Evolutionary conservation across 2,797 vertebrate genomes (phyloP).

Genomic region (Xiphophorus birchmanni): DNA sequence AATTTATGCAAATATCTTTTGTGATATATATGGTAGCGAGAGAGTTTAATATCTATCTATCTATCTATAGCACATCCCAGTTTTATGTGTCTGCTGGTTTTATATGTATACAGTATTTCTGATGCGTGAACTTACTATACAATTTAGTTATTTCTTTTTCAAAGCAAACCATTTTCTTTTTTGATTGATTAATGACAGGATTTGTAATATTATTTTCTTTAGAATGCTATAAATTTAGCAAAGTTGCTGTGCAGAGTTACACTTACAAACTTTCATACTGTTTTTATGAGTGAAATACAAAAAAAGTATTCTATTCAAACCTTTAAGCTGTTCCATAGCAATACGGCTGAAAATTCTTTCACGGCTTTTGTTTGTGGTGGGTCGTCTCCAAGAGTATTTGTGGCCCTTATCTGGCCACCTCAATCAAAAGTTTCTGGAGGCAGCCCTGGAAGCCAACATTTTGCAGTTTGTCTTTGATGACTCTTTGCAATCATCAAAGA

Average conservation of each 20-base stretch:
- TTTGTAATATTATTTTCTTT: neutral
- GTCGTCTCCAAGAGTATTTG: neutral
- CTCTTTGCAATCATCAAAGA: conserved; percentile 31
- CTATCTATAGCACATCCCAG: neutral
- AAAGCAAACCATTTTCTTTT: neutral
- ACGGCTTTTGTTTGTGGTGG: neutral
- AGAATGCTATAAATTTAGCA: neutral
- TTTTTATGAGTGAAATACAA: neutral
- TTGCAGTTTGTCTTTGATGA: conserved; percentile 62
- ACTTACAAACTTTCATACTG: neutral
- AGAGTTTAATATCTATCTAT: neutral
- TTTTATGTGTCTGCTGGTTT: neutral
- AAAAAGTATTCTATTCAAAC: neutral
- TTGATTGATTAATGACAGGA: neutral
- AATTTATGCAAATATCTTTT: conserved; percentile 44
- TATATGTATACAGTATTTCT: neutral
- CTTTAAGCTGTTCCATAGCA: neutral
- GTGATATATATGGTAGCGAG: conserved; percentile 1
- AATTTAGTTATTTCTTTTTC: neutral
- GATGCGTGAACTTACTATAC: neutral
- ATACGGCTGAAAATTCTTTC: neutral
- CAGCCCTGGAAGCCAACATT: neutral
- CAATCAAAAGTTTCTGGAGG: neutral
- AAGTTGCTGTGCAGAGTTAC: neutral
- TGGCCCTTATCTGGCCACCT: neutral